Evolutionary conservation across 37 sponge, comb jelly and placozoan genomes (phyloP).

Genomic region (Agelas oroides): DNA sequence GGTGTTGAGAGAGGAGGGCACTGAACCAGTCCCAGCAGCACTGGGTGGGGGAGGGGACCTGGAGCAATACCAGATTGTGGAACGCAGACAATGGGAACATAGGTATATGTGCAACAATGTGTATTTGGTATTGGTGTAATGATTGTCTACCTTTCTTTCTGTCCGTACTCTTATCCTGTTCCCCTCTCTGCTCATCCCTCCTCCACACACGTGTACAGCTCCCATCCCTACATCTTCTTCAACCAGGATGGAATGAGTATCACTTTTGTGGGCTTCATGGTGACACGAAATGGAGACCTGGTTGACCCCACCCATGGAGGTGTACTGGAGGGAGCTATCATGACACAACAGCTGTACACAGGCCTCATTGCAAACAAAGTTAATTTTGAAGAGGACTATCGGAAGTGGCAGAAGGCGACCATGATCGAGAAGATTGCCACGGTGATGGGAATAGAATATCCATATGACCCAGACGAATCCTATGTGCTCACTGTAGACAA

Average conservation of each 20-base stretch:
- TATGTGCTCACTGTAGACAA: slow-evolving; percentile 91
- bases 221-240: slow-evolving; percentile 97
- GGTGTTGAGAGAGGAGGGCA: slow-evolving; percentile 12
- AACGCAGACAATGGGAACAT: slow-evolving; percentile 71
- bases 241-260: slow-evolving; percentile 78
- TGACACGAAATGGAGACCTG: slow-evolving; percentile 48
- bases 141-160: no score
- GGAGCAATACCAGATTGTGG: slow-evolving; percentile 53
- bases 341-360: slow-evolving; percentile 35
- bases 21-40: background rate
- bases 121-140: background rate
- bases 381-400: slow-evolving; percentile 54
- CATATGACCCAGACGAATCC: slow-evolving; percentile 76
- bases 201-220: slow-evolving; percentile 26
- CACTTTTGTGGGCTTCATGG: slow-evolving; percentile 91
- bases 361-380: slow-evolving; percentile 39
- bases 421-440: slow-evolving; percentile 63
- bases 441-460: slow-evolving; percentile 64
- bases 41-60: slow-evolving; percentile 21
- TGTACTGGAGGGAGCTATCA: slow-evolving; percentile 29
- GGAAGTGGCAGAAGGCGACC: slow-evolving; percentile 24
- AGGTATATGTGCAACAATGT: slow-evolving; percentile 33
- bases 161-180: no score
- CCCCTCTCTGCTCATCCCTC: background rate
- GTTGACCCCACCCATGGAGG: slow-evolving; percentile 26